Conservation (phyloP, 2,888 invertebrate genomes). For the Capitulum mitella region DNA sequence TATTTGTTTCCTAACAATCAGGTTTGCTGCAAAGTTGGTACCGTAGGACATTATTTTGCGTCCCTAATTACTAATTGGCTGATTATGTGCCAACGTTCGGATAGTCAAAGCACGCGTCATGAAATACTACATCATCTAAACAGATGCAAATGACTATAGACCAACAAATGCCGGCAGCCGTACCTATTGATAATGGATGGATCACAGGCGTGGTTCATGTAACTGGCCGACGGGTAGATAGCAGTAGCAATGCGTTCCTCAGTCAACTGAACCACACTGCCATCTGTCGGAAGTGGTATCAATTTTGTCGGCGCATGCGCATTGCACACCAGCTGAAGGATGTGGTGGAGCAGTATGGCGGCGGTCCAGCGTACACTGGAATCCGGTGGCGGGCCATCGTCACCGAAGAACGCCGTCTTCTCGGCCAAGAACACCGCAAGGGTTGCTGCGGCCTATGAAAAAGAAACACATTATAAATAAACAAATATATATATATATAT, state of each 20-base stretch:
- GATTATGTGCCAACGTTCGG: too few species aligned
- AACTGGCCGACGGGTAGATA: slow-evolving; percentile 75
- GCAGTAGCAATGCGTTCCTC: slow-evolving; percentile 59
- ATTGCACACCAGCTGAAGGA: slow-evolving; percentile 73
- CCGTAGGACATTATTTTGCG: too few species aligned
- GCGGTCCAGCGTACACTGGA: slow-evolving; percentile 48
- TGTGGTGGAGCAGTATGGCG: slow-evolving; percentile 61
- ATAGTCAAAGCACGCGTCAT: too few species aligned
- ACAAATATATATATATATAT: too few species aligned
- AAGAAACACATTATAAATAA: too few species aligned
- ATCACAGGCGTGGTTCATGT: slow-evolving; percentile 90
- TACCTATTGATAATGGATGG: slow-evolving; percentile 69
- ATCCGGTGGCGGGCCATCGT: not conserved
- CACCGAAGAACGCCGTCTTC: slow-evolving; percentile 25
- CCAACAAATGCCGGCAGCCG: too few species aligned
- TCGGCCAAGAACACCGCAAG: slow-evolving; percentile 38
- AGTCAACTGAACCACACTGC: slow-evolving; percentile 34
- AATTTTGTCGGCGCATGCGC: slow-evolving; percentile 58
- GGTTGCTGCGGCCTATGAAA: slow-evolving; percentile 39
- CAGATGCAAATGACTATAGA: too few species aligned
- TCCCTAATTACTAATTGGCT: too few species aligned
- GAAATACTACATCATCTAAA: too few species aligned
- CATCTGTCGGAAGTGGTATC: slow-evolving; percentile 38
- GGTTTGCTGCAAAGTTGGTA: too few species aligned
- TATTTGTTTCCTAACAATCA: too few species aligned